These are phyloP conservation scores for Eptesicus fuscus DNA, from an alignment of 2,113 vertebrate genomes.

Conservation along the genomic window DNA sequence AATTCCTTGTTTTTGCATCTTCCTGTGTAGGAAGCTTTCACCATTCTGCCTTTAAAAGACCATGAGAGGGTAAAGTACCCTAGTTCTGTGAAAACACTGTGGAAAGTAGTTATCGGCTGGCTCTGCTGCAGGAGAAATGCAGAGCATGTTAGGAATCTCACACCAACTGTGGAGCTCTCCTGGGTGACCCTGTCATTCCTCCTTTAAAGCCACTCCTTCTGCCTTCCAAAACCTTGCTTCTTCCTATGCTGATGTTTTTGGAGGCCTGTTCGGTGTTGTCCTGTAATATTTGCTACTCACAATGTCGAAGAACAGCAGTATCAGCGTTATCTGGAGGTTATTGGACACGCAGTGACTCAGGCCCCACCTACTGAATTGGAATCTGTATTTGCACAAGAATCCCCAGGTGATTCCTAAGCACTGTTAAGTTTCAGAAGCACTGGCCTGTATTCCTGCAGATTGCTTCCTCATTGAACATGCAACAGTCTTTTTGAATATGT, in stretches of 20 bases:
- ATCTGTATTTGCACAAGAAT: neutral
- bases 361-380: neutral
- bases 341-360: neutral
- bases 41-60: neutral
- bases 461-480: neutral
- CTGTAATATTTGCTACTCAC: neutral
- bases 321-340: neutral
- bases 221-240: neutral
- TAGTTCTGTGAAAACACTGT: neutral
- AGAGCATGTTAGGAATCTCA: neutral
- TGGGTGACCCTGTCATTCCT: neutral
- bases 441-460: neutral
- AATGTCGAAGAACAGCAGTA: neutral
- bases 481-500: neutral
- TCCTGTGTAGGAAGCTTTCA: neutral
- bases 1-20: neutral
- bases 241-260: neutral
- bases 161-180: neutral
- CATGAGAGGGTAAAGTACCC: neutral
- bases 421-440: neutral
- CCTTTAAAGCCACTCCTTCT: neutral
- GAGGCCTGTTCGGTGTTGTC: neutral
- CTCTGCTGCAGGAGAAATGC: neutral
- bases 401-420: neutral
- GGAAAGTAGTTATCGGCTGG: neutral